Base-by-base conservation (phyloP, 2,888 invertebrate genomes). In the Idaea aversata region DNA sequence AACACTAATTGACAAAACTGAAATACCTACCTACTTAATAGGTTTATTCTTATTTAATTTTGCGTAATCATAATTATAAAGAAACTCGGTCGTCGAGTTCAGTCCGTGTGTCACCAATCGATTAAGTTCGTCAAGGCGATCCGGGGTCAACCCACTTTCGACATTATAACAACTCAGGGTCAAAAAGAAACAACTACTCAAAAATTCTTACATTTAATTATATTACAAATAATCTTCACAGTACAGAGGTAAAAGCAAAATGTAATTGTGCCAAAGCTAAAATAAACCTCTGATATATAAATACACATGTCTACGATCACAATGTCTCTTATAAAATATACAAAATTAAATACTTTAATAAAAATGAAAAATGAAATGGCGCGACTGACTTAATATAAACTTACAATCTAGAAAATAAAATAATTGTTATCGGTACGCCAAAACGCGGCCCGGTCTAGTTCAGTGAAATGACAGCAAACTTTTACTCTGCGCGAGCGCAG, bases 281-380 rank as follows among this genome's bases (percentile, higher is more conserved):
- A 67, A 34, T 47, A 61, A 68, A 67, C 72, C 71, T 71, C 72
- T 65, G 65, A 58, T 58, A 57, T 38, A 69, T 67, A 68, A 69
- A 59, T 25, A 69, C 72, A 72, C 70, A 75, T 67, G 75, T 77
- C 74, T 7, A 74, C 72, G 10, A 82, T 82, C 82, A 82, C 81
- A 82, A 77, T 74, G 72, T 69, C 65, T 57, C 74, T 77, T 75
- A 77, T 59, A 66, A 65, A 68, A 72, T 75, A 73, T 61, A 72
- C 73, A 75, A 80, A 75, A 69, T 59, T 65, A 61, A 63, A 64
- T 57, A 70, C 60, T 68, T 81, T 82, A 80, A 84, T 81, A 83
- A 80, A 82, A 81, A 79, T 81, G 80, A 79, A 75, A 82, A 78
- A 81, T 87, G 87, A 89, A 85, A 92, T 92, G 93, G 92, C 90